Conservation (phyloP, 30 jellyfish, hydroid and myxozoan genomes). For the Nemopilema nomurai region DNA sequence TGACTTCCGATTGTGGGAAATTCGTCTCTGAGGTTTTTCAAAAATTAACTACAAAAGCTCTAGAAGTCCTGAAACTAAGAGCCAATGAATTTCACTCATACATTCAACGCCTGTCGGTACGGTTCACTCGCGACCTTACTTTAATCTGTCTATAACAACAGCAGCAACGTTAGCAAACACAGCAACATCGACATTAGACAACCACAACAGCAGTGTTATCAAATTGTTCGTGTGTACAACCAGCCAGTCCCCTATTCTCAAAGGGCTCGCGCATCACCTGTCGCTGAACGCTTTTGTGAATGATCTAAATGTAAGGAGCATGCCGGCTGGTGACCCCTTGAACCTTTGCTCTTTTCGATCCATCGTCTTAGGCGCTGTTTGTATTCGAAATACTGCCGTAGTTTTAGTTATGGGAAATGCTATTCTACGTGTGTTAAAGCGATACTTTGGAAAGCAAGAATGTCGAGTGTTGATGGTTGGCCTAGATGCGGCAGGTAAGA, state of each 20-base stretch:
- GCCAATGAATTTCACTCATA: too few relatives aligned
- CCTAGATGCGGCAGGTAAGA: conserved; percentile 92
- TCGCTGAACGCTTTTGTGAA: not conserved
- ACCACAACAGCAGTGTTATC: not conserved
- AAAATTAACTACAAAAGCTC: too few relatives aligned
- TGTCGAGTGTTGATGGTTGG: conserved; percentile 95
- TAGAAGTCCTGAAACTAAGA: too few relatives aligned
- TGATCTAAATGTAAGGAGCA: conserved; percentile 4
- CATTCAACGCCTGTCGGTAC: too few relatives aligned
- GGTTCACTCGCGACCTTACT: too few relatives aligned
- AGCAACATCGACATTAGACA: not conserved
- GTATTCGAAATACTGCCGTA: not conserved
- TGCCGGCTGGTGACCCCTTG: conserved; percentile 8
- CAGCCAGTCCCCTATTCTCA: not conserved
- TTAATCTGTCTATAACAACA: too few relatives aligned
- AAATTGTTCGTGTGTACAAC: not conserved
- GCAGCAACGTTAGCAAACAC: too few relatives aligned
- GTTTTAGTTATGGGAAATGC: conserved; percentile 69
- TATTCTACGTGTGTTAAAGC: conserved; percentile 42
- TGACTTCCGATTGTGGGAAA: too few relatives aligned
- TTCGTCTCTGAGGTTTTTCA: too few relatives aligned
- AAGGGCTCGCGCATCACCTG: not conserved
- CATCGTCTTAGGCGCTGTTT: too few relatives aligned
- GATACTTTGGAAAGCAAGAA: conserved; percentile 77
- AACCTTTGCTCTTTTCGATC: too few relatives aligned